Conservation (phyloP, 1,140 invertebrate species). For the Tetragnatha versicolor region DNA sequence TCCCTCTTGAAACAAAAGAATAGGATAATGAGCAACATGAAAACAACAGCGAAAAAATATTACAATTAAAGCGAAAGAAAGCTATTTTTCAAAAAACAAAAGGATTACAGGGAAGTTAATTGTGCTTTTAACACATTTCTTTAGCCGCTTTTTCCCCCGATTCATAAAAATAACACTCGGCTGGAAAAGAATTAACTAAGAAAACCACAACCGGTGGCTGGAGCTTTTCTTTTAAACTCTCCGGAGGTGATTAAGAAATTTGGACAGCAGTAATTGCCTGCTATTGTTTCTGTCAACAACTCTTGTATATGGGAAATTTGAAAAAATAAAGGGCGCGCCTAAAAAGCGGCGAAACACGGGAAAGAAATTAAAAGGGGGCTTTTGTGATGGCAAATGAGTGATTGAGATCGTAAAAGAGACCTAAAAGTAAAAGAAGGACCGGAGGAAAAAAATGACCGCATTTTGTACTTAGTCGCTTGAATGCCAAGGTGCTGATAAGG, state of each 20-base stretch:
- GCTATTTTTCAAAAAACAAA: slow-evolving; percentile 13
- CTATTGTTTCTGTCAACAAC: slow-evolving; percentile 42
- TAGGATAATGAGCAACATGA: slow-evolving; percentile 26
- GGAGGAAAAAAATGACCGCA: neutral
- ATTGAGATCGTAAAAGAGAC: slow-evolving; percentile 1
- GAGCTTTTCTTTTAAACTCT: neutral
- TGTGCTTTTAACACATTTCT: slow-evolving; percentile 49
- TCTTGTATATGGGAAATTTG: slow-evolving; percentile 2
- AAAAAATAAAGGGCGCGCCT: slow-evolving; percentile 12
- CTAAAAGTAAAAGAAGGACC: slow-evolving; percentile 3
- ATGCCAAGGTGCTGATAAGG: neutral
- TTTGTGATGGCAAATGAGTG: slow-evolving; percentile 14
- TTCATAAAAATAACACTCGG: slow-evolving; percentile 39
- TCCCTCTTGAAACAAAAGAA: neutral
- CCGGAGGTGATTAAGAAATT: slow-evolving; percentile 36
- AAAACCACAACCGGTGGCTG: slow-evolving; percentile 27
- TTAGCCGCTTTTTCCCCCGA: neutral
- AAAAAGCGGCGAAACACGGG: neutral
- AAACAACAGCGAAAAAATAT: slow-evolving; percentile 11
- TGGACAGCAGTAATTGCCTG: slow-evolving; percentile 36
- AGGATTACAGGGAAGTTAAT: slow-evolving; percentile 41
- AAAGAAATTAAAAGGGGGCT: neutral
- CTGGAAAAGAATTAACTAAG: slow-evolving; percentile 38
- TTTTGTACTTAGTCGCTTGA: neutral
- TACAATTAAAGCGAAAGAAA: slow-evolving; percentile 14